These are phyloP conservation scores for Actinernus sp. DNA, from an alignment of 92 coral and sea anemone genomes.

Conservation along the genomic window DNA sequence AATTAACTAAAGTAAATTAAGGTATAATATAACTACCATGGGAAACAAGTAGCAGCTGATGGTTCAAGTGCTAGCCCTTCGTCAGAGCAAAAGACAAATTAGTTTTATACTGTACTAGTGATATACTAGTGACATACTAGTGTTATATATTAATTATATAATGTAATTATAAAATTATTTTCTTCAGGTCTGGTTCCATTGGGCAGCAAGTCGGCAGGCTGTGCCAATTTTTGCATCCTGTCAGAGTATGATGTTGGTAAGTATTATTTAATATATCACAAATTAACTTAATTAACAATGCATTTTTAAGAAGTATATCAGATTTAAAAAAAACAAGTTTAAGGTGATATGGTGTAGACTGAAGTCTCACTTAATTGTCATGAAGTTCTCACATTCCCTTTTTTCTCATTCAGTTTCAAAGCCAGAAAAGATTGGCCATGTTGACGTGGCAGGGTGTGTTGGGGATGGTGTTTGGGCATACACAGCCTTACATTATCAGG, in stretches of 20 bases:
- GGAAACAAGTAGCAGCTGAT: too few species aligned
- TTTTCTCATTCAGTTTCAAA: conserved; percentile 61
- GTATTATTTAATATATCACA: too few species aligned
- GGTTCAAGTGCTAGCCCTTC: too few species aligned
- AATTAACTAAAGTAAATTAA: too few species aligned
- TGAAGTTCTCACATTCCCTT: neutral
- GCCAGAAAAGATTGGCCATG: conserved; percentile 87
- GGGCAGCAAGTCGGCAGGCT: conserved; percentile 77
- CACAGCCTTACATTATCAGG: conserved; percentile 91
- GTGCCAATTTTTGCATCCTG: conserved; percentile 85
- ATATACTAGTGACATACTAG: too few species aligned
- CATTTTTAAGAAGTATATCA: neutral
- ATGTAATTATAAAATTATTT: neutral
- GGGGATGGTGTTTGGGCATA: conserved; percentile 94
- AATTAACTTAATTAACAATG: too few species aligned
- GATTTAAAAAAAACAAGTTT: neutral
- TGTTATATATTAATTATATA: neutral
- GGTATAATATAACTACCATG: too few species aligned
- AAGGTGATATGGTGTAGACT: neutral
- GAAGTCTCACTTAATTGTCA: neutral
- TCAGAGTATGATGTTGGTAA: conserved; percentile 95
- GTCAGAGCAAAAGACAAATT: too few species aligned
- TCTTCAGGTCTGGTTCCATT: conserved; percentile 82
- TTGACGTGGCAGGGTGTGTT: conserved; percentile 96
- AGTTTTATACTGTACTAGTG: too few species aligned